Evolutionary conservation across 2,888 invertebrate species (phyloP).

Genomic region (Rosalia funebris): DNA sequence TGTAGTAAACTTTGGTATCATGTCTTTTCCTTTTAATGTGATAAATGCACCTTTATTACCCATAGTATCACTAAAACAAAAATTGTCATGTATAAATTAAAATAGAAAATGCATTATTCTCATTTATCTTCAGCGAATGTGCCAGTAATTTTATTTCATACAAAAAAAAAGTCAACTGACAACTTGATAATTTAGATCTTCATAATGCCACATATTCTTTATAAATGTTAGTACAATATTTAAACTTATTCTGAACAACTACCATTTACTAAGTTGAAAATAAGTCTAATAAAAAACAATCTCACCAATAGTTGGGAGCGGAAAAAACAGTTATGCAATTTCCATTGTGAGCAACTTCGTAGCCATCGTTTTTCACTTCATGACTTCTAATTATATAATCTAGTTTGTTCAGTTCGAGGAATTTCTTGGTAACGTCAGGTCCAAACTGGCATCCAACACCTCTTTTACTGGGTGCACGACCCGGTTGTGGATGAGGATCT

Average conservation of each 20-base stretch:
- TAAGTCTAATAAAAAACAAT: constrained; percentile 11
- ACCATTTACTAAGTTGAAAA: too few species aligned
- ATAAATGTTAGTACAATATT: too few species aligned
- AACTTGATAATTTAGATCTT: too few species aligned
- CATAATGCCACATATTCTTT: too few species aligned
- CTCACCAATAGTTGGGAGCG: constrained; percentile 98
- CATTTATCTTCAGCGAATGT: not conserved
- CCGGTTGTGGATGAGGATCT: constrained; percentile 91
- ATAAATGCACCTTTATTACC: constrained; percentile 99
- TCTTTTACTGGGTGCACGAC: constrained; percentile 92
- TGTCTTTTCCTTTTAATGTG: constrained; percentile 89
- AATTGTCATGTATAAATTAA: constrained; percentile 5
- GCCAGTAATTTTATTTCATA: too few species aligned
- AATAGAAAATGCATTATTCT: not conserved
- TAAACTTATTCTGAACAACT: too few species aligned
- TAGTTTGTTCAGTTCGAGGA: constrained; percentile 85
- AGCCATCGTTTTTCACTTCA: constrained; percentile 97
- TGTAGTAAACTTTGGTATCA: constrained; percentile 89
- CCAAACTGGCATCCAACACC: constrained; percentile 99
- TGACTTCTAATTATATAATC: constrained; percentile 97
- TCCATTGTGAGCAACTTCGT: constrained; percentile 93
- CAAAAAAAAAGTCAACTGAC: too few species aligned
- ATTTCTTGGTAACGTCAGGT: constrained; percentile 92
- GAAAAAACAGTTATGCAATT: constrained; percentile 99
- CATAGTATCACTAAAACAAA: constrained; percentile 91